These are phyloP conservation scores for Temnothorax longispinosus DNA, from an alignment of 1,140 invertebrate species.

Conservation along the genomic window DNA sequence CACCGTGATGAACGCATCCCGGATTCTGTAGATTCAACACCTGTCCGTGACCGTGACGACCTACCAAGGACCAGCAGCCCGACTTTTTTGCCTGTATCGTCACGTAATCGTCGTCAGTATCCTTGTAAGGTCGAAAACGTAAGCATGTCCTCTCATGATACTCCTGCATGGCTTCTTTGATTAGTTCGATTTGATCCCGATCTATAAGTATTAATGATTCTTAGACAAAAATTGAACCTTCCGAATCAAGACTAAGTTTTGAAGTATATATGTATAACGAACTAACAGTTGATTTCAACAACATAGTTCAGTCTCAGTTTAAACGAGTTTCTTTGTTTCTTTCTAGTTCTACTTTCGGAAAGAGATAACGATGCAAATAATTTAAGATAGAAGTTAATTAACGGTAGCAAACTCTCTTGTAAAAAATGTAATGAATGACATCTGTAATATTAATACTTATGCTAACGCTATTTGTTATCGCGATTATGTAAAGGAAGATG, in stretches of 20 bases:
- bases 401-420: neutral
- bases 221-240: neutral
- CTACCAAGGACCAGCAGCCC: slow-evolving; percentile 87
- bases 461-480: neutral
- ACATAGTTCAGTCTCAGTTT: neutral
- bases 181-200: slow-evolving; percentile 83
- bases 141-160: slow-evolving; percentile 88
- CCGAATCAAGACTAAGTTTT: neutral
- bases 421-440: slow-evolving; percentile 8
- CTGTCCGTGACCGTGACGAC: slow-evolving; percentile 87
- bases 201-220: slow-evolving; percentile 75
- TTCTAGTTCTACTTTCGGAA: neutral
- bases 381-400: neutral
- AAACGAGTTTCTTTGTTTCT: neutral
- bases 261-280: neutral
- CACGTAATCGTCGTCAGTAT: slow-evolving; percentile 87
- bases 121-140: slow-evolving; percentile 86
- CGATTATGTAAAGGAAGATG: neutral
- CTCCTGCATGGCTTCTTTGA: slow-evolving; percentile 85
- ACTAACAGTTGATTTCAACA: neutral
- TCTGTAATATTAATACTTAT: neutral
- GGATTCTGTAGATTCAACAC: slow-evolving; percentile 87
- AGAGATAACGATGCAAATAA: neutral
- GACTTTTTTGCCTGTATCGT: slow-evolving; percentile 78
- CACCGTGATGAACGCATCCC: slow-evolving; percentile 87